Percentiles rank a stretch among this genome's conserved stretches.
Evolutionary conservation across 2,113 vertebrate species (phyloP).

Genomic region (Seriola quinqueradiata): DNA sequence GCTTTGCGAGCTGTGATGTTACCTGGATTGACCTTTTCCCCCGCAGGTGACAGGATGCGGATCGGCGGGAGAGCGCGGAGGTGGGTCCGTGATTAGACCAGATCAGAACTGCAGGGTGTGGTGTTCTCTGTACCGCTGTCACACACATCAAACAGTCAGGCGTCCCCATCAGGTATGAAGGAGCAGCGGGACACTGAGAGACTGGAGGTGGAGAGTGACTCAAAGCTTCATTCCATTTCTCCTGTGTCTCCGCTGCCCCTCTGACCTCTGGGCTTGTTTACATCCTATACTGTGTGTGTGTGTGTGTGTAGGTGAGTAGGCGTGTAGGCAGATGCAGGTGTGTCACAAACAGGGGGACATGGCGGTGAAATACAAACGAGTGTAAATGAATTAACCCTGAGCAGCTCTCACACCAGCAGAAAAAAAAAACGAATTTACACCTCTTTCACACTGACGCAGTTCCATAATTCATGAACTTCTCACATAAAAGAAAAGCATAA

Average conservation of each 20-base stretch:
- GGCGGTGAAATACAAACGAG: constrained; percentile 44
- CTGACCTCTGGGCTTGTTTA: constrained; percentile 45
- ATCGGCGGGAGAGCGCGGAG: constrained; percentile 39
- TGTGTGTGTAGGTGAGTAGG: constrained; percentile 15
- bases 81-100: constrained; percentile 67
- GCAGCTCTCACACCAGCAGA: constrained; percentile 28
- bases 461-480: constrained; percentile 47
- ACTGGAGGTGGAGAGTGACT: constrained; percentile 69
- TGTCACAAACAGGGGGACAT: constrained; percentile 31
- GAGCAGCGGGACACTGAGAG: constrained; percentile 59
- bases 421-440: constrained; percentile 65
- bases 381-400: constrained; percentile 60
- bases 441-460: constrained; percentile 45
- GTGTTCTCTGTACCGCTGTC: constrained; percentile 67
- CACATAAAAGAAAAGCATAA: not conserved
- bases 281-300: constrained; percentile 27
- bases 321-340: constrained; percentile 35
- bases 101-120: constrained; percentile 68
- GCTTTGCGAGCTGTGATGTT: constrained; percentile 62
- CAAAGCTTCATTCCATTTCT: constrained; percentile 53
- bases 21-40: constrained; percentile 77
- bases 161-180: constrained; percentile 65
- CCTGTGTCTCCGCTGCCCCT: constrained; percentile 22
- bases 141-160: constrained; percentile 77
- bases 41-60: constrained; percentile 75